These are phyloP conservation scores for Platycnemis pennipes DNA, from an alignment of 2,888 invertebrate genomes.

Conservation along the genomic window DNA sequence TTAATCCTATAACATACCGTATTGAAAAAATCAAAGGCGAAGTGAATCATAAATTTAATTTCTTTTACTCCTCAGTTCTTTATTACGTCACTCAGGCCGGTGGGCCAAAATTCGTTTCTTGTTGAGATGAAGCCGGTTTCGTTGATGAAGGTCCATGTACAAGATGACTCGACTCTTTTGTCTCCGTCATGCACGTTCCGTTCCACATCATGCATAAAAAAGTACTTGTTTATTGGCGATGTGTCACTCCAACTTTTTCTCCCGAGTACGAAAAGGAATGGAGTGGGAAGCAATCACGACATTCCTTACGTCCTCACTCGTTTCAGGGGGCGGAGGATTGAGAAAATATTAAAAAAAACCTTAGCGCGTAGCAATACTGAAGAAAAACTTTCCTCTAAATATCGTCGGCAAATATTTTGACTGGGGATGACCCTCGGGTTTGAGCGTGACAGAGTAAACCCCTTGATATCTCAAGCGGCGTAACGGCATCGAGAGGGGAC, in stretches of 20 bases:
- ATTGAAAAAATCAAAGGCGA: too few species aligned
- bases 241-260: background rate
- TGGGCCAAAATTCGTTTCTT: background rate
- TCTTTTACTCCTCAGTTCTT: too few species aligned
- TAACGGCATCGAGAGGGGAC: background rate
- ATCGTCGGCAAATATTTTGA: slow-evolving; percentile 6
- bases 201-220: background rate
- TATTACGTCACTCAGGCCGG: background rate
- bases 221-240: background rate
- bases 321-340: background rate
- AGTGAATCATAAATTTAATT: too few species aligned
- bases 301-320: background rate
- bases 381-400: background rate
- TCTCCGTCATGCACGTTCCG: background rate
- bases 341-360: background rate
- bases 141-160: background rate
- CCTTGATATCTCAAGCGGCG: background rate
- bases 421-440: background rate
- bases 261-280: background rate
- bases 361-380: background rate
- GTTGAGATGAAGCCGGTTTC: background rate
- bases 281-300: background rate
- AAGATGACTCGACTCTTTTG: background rate
- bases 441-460: background rate
- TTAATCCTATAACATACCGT: too few species aligned